Evolutionary conservation across 2,888 invertebrate genomes (phyloP).

Genomic region (Acanthosepion esculentum): DNA sequence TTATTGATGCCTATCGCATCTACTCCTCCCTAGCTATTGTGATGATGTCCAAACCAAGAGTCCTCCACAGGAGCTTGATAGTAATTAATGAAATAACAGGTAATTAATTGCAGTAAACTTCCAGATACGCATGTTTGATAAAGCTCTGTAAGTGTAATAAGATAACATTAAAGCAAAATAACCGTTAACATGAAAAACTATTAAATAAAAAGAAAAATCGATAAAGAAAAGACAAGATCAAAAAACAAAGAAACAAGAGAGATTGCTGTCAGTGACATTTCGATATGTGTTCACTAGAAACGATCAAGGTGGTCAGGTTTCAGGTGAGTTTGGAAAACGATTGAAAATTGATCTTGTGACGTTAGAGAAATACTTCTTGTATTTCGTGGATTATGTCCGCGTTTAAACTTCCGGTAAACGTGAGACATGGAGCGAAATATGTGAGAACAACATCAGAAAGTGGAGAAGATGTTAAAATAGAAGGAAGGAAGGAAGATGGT

Average conservation of each 20-base stretch:
- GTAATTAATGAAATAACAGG: no score
- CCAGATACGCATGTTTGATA: no score
- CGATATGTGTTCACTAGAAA: not conserved
- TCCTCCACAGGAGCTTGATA: no score
- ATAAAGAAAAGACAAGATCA: not conserved
- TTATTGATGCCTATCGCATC: no score
- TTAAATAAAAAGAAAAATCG: not conserved
- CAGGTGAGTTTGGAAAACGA: not conserved
- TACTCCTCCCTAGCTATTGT: no score
- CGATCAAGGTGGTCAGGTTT: not conserved
- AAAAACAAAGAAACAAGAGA: not conserved
- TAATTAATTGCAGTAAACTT: no score
- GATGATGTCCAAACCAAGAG: no score
- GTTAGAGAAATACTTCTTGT: not conserved
- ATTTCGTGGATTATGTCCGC: not conserved
- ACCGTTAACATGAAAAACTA: not conserved
- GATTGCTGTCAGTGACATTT: not conserved
- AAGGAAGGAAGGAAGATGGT: not conserved
- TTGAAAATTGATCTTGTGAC: not conserved
- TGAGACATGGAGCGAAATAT: not conserved
- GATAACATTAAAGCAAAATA: no score
- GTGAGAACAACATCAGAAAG: not conserved
- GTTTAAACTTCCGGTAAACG: constrained; percentile 33
- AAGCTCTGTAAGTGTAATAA: no score
- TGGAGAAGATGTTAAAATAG: not conserved